These are phyloP conservation scores for Sogatella furcifera DNA, from an alignment of 1,140 invertebrate species.

Conservation along the genomic window DNA sequence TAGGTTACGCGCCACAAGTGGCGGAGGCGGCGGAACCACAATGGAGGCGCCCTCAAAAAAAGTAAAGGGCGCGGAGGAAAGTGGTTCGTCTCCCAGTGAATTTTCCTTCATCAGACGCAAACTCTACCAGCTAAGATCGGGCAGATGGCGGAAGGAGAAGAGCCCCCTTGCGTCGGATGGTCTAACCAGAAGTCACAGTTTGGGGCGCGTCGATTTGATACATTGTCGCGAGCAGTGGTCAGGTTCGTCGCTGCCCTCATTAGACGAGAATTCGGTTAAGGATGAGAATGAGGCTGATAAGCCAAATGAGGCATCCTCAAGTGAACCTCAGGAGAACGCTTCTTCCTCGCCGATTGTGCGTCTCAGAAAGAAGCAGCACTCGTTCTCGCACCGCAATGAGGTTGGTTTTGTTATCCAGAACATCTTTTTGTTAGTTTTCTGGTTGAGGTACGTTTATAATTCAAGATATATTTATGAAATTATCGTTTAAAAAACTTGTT, in stretches of 20 bases:
- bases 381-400: no score
- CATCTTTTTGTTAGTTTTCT: no score
- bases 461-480: no score
- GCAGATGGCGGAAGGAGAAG: neutral
- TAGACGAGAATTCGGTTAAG: neutral
- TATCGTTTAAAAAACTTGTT: no score
- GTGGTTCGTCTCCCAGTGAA: neutral
- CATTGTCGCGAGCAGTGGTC: neutral
- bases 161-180: neutral
- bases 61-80: neutral
- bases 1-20: neutral
- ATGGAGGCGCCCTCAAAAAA: neutral
- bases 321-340: no score
- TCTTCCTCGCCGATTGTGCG: no score
- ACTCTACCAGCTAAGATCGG: neutral
- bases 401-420: no score
- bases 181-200: neutral
- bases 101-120: neutral
- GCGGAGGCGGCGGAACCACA: neutral
- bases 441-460: no score
- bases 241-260: neutral
- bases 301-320: no score
- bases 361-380: no score
- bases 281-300: slow-evolving; percentile 25
- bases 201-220: neutral